Percentiles rank a stretch among this genome's conserved stretches.
These are phyloP conservation scores for Sebastiscus tertius DNA, from an alignment of 2,797 vertebrate species.

Conservation along the genomic window DNA sequence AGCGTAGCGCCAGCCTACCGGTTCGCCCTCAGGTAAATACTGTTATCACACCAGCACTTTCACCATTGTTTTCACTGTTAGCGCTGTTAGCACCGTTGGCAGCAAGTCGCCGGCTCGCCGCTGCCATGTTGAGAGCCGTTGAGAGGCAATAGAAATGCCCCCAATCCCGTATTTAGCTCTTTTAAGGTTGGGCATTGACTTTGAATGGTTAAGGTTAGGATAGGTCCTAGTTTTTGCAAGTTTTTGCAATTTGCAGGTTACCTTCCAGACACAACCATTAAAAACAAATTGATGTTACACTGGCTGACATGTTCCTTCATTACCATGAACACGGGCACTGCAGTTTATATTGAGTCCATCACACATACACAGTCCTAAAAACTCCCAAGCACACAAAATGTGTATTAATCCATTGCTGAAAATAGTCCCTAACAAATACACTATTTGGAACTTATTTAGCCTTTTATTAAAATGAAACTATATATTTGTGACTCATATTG, in stretches of 20 bases:
- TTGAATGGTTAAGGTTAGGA: not conserved
- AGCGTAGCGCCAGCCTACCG: accelerated
- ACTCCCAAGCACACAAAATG: not conserved
- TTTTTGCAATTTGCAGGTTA: not conserved
- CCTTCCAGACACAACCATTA: not conserved
- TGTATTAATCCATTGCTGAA: not conserved
- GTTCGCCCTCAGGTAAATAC: too few relatives aligned
- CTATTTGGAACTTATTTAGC: not conserved
- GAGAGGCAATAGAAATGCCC: not conserved
- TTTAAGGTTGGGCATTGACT: not conserved
- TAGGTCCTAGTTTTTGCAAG: not conserved
- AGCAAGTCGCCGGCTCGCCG: too few relatives aligned
- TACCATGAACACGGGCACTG: not conserved
- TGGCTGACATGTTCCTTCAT: not conserved
- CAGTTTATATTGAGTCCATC: not conserved
- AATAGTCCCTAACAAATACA: not conserved
- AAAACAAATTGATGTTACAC: not conserved
- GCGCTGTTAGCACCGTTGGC: too few relatives aligned
- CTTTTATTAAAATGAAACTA: not conserved
- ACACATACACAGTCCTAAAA: not conserved
- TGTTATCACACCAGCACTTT: too few relatives aligned
- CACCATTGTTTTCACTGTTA: too few relatives aligned
- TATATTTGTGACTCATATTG: not conserved
- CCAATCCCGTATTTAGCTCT: not conserved
- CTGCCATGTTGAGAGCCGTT: not conserved